Conservation (phyloP, 53 echinoderm and acorn worm genomes). For the Paracentrotus lividus region DNA sequence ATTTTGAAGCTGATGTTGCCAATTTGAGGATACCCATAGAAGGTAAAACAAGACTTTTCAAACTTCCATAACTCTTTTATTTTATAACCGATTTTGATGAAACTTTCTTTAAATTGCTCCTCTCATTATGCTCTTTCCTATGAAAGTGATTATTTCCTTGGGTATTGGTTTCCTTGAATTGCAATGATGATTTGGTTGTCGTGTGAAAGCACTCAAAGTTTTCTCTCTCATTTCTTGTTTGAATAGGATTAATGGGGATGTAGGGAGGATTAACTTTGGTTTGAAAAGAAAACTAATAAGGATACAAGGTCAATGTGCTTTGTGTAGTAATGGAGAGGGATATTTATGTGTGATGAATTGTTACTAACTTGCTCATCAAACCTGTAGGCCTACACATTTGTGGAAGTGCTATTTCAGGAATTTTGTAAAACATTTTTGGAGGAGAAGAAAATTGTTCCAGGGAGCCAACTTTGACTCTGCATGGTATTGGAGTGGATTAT, state of each 20-base stretch:
- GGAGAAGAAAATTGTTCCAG: neutral
- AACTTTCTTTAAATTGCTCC: no score
- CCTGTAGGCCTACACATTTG: neutral
- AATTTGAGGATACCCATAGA: no score
- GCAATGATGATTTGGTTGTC: no score
- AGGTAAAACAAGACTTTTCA: no score
- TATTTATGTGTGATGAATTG: neutral
- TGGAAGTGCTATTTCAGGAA: no score
- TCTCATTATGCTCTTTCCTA: no score
- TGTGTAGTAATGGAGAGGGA: neutral
- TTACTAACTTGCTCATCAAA: neutral
- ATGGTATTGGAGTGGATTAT: neutral
- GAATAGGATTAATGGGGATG: constrained; percentile 36
- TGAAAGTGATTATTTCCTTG: no score
- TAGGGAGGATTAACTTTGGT: neutral
- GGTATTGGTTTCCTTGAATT: no score
- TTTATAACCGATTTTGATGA: no score
- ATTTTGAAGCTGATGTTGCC: no score
- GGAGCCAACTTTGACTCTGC: neutral
- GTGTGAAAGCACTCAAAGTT: no score
- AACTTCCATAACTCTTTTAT: no score
- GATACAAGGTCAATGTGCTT: neutral
- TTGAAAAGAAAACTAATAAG: constrained; percentile 6
- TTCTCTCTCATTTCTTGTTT: neutral
- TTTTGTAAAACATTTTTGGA: neutral